phyloP scores from a whole-genome alignment of 1,140 invertebrate species.

The Drosophila kepulauana region DNA sequence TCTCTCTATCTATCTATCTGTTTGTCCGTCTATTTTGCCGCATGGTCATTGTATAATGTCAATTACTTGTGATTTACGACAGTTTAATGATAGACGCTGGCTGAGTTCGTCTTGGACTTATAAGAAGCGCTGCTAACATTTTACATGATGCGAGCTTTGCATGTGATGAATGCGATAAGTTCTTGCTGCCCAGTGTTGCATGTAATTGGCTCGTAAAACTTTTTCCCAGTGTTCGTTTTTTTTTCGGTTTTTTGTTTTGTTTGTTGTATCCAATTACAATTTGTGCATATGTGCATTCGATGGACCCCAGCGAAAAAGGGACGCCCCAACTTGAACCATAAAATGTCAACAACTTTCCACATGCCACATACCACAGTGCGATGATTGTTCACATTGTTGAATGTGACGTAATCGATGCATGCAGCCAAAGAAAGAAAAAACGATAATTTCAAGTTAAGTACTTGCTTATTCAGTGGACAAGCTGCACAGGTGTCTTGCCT shows the following conservation, averaged over 20 bases:
- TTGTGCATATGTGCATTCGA: constrained; percentile 15
- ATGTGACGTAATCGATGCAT: constrained; percentile 56
- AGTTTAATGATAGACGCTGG: constrained; percentile 75
- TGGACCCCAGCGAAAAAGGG: constrained; percentile 45
- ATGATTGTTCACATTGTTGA: constrained; percentile 24
- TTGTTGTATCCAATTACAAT: not conserved
- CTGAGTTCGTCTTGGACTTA: constrained; percentile 44
- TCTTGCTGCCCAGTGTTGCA: constrained; percentile 75
- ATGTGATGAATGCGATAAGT: constrained; percentile 65
- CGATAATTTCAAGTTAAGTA: constrained; percentile 26
- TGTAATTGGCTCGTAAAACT: constrained; percentile 76
- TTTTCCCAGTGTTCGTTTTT: constrained; percentile 7
- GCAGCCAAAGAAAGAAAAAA: constrained; percentile 18
- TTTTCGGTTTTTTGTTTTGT: not conserved
- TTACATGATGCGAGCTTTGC: constrained; percentile 48
- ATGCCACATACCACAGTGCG: constrained; percentile 17
- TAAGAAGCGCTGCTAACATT: constrained; percentile 27
- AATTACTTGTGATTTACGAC: constrained; percentile 84
- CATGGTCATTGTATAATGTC: constrained; percentile 77
- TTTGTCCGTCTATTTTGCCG: constrained; percentile 30
- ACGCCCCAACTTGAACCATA: constrained; percentile 32
- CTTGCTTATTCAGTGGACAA: constrained; percentile 57
- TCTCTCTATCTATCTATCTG: constrained; percentile 13
- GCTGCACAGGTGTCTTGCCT: constrained; percentile 61
- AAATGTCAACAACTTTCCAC: constrained; percentile 69